Base-by-base conservation (phyloP, 1,140 invertebrate genomes). In the Nephotettix cincticeps region DNA sequence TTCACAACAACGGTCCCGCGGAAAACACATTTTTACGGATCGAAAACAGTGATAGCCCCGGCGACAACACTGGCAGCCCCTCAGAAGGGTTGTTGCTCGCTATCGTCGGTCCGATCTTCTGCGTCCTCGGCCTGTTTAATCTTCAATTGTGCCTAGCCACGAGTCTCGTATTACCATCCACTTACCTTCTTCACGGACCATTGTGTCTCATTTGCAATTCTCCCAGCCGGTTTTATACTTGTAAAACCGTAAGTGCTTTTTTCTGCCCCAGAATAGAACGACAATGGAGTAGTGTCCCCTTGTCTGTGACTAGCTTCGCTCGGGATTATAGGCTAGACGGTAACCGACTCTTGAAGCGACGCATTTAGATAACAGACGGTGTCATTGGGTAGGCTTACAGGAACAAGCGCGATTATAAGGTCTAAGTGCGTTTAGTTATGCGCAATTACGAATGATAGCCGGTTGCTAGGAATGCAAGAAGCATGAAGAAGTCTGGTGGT, bases 21-120 rank as follows among this genome's bases (percentile, higher is more conserved):
- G 56, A 14, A 61, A 61, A 61, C 56, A 61, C 25, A 61, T 61
- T 61, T 61, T 61, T 61, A 61, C 56, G 23, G 28, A 61, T 61
- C 9, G 14, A 61, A 61, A 61, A 61, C 56, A 61, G 23, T 61
- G 56, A 61, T 61, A 61, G 14, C 21, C 1, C 25, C 28, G 23
- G 25, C 23, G 4, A 61, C 56, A 61, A 61, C 56, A 61, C 25
- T 61, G 13, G 6, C 56, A 9, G 4, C 28, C 23, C 56, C 25
- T 28, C n/a, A n/a, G 47, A 51, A 51, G 47, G 21, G 47, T 14
- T 23, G 14, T 4, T 29, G 23, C 14, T 13, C 14, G 14, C n/a
- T 11, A 21, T 28, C 25, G 6, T 4, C n/a, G 27, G 56, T 61
- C 56, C 56, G 56, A 61, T 61, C 56, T 25, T 61, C 6, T 3